Evolutionary conservation across 1,140 invertebrate genomes (phyloP).

Genomic region (Calephelis nemesis): DNA sequence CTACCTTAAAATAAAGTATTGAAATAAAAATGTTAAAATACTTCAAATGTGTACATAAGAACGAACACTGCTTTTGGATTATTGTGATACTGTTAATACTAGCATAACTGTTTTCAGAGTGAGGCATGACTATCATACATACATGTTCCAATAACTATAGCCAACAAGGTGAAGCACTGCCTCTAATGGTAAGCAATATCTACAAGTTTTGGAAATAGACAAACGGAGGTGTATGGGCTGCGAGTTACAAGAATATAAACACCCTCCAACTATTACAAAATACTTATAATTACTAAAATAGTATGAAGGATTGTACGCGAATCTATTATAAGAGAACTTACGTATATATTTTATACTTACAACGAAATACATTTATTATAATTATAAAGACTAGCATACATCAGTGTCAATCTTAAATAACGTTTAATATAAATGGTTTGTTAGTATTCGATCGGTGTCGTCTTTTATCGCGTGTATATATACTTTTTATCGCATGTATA

Average conservation of each 20-base stretch:
- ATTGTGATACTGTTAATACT: neutral
- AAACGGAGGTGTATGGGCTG: slow-evolving; percentile 7
- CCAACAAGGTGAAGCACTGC: slow-evolving; percentile 28
- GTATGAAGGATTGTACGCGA: slow-evolving; percentile 55
- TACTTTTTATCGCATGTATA: slow-evolving; percentile 24
- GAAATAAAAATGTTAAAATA: too few species aligned
- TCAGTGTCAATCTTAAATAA: slow-evolving; percentile 62
- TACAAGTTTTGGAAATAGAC: slow-evolving; percentile 27
- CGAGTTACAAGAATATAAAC: slow-evolving; percentile 32
- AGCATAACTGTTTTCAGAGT: slow-evolving; percentile 50
- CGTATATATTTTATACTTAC: slow-evolving; percentile 63
- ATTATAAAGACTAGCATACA: slow-evolving; percentile 74
- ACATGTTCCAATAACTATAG: slow-evolving; percentile 37
- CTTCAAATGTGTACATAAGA: too few species aligned
- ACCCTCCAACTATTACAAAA: slow-evolving; percentile 48
- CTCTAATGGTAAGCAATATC: slow-evolving; percentile 42
- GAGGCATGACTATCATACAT: slow-evolving; percentile 42
- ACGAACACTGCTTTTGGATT: neutral
- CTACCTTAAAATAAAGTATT: too few species aligned
- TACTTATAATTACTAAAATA: slow-evolving; percentile 57
- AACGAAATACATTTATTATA: slow-evolving; percentile 61
- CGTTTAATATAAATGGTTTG: slow-evolving; percentile 54
- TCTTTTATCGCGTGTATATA: slow-evolving; percentile 36
- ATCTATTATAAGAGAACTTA: slow-evolving; percentile 61
- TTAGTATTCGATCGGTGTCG: slow-evolving; percentile 43